A percentile compares a stretch with the other conserved stretches of the same genome.
Evolutionary conservation across 2,888 invertebrate species (phyloP).

Genomic region (Pocota personata): DNA sequence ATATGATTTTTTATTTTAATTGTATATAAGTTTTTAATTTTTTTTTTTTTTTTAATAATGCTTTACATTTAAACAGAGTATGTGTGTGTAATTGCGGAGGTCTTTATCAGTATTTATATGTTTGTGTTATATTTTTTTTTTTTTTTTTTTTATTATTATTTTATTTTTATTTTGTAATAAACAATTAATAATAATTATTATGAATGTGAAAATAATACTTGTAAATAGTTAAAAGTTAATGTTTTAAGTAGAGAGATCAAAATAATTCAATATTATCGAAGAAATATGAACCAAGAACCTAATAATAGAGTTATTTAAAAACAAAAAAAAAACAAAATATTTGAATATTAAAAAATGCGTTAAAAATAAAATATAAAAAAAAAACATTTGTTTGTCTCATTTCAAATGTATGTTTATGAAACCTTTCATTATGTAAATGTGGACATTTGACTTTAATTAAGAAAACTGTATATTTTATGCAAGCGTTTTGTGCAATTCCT

Average conservation of each 20-base stretch:
- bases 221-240: slow-evolving; percentile 61
- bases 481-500: too few species aligned
- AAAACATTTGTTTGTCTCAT: neutral
- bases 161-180: slow-evolving; percentile 44
- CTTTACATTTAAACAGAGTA: slow-evolving; percentile 17
- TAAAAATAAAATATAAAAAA: slow-evolving; percentile 48
- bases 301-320: slow-evolving; percentile 55
- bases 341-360: slow-evolving; percentile 44
- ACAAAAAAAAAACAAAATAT: slow-evolving; percentile 25
- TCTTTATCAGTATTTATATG: slow-evolving; percentile 69
- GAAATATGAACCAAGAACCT: slow-evolving; percentile 57
- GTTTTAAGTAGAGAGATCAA: slow-evolving; percentile 70
- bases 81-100: slow-evolving; percentile 41
- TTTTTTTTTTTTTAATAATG: slow-evolving; percentile 12
- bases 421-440: too few species aligned
- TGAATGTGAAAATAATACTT: slow-evolving; percentile 57
- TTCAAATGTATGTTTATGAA: too few species aligned
- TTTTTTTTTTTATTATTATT: slow-evolving; percentile 11
- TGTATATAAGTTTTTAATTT: slow-evolving; percentile 14
- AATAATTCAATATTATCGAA: slow-evolving; percentile 61
- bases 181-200: slow-evolving; percentile 21
- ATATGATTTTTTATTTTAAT: slow-evolving; percentile 9
- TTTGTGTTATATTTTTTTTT: slow-evolving; percentile 53
- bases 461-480: too few species aligned
- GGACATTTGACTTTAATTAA: too few species aligned